A percentile compares a stretch with the other conserved stretches of the same genome.
These are phyloP conservation scores for Falco cherrug DNA, from an alignment of 2,797 vertebrate species.

Conservation along the genomic window DNA sequence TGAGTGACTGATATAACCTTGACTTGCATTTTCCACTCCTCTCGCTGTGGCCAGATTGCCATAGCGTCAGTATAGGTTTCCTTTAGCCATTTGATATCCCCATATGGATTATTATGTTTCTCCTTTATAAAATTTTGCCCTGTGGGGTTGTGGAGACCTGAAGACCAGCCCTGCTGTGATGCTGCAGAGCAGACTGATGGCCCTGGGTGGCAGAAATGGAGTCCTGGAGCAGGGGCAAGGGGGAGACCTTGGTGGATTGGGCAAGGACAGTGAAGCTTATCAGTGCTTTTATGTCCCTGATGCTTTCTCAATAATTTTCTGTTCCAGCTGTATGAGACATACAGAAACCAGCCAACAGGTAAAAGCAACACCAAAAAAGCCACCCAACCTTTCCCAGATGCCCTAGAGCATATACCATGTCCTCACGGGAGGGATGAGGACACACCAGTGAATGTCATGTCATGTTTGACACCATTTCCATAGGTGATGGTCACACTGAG, in stretches of 20 bases:
- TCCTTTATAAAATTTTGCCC: neutral
- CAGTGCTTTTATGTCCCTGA: neutral
- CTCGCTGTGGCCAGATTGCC: neutral
- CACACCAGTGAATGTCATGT: neutral
- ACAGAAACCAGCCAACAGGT: neutral
- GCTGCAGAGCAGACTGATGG: neutral
- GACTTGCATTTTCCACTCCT: neutral
- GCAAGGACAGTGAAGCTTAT: neutral
- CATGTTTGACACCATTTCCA: neutral
- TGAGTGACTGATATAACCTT: neutral
- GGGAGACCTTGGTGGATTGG: neutral
- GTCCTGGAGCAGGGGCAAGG: neutral
- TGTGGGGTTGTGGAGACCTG: neutral
- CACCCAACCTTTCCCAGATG: neutral
- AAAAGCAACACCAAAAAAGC: neutral
- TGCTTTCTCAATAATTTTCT: neutral
- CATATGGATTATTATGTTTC: neutral
- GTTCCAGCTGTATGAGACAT: neutral
- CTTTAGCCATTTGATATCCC: neutral
- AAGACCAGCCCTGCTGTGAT: neutral
- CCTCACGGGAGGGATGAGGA: neutral
- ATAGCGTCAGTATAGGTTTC: neutral
- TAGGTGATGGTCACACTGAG: neutral
- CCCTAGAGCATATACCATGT: neutral
- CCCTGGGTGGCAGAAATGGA: neutral